Evolutionary conservation across 2,113 vertebrate genomes (phyloP).

Genomic region (Pseudorasbora parva): DNA sequence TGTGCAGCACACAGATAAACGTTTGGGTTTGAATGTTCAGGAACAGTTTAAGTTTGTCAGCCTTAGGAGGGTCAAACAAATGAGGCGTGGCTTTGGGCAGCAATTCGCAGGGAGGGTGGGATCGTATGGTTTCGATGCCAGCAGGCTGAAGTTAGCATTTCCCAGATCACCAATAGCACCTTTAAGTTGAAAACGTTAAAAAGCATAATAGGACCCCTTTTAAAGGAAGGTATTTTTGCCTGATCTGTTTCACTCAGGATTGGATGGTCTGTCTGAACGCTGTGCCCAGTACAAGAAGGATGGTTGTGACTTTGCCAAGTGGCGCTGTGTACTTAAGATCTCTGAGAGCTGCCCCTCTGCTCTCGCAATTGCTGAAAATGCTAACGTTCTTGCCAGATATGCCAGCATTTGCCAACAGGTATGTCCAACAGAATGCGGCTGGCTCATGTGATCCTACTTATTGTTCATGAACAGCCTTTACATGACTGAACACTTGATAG

Average conservation of each 20-base stretch:
- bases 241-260: slow-evolving; percentile 71
- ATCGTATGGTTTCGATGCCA: no score
- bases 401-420: slow-evolving; percentile 99
- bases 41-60: no score
- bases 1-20: no score
- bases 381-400: slow-evolving; percentile 91
- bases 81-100: no score
- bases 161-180: no score
- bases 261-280: slow-evolving; percentile 92
- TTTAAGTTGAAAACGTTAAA: no score
- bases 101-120: no score
- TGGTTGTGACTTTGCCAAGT: slow-evolving; percentile 93
- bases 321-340: slow-evolving; percentile 95
- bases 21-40: no score
- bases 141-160: no score
- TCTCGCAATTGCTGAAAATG: slow-evolving; percentile 91
- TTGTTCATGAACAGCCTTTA: background rate
- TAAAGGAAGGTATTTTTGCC: background rate
- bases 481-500: background rate
- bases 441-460: background rate
- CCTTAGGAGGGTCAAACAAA: no score
- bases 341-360: slow-evolving; percentile 86
- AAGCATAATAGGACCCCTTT: no score
- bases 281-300: slow-evolving; percentile 99
- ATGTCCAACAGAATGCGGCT: background rate